Evolutionary conservation across 1,140 invertebrate genomes (phyloP).

Genomic region (Drosophila santomea): DNA sequence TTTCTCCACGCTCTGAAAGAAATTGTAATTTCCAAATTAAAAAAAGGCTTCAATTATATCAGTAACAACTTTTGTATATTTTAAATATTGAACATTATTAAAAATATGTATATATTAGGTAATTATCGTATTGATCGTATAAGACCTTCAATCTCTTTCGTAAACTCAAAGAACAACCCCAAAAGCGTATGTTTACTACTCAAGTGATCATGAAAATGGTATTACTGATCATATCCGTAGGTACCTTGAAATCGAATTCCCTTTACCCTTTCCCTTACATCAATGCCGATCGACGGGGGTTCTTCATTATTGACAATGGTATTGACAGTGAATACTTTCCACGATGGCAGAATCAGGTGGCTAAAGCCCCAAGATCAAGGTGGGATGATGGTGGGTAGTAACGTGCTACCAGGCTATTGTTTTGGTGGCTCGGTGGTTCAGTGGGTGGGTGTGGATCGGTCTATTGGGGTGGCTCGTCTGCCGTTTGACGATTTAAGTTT

Average conservation of each 20-base stretch:
- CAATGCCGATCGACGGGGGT: background rate
- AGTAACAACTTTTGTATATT: background rate
- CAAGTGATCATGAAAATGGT: background rate
- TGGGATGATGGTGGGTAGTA: constrained; percentile 4
- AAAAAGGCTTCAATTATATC: no score
- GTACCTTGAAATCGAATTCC: constrained; percentile 13
- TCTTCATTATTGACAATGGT: constrained; percentile 29
- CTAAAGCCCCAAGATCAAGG: constrained; percentile 44
- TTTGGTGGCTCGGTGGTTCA: background rate
- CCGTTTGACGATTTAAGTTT: constrained; percentile 61
- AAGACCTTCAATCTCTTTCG: no score
- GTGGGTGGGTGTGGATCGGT: constrained; percentile 26
- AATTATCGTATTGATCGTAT: no score
- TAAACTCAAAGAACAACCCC: no score
- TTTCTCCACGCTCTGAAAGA: background rate
- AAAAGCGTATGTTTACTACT: background rate
- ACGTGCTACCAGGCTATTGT: constrained; percentile 1
- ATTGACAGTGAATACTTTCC: constrained; percentile 31
- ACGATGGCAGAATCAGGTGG: constrained; percentile 32
- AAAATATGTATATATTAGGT: no score
- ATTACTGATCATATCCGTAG: background rate
- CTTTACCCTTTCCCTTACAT: background rate
- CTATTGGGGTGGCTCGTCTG: constrained; percentile 18
- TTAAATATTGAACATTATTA: background rate
- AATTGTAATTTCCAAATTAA: no score